Evolutionary conservation across 2,113 vertebrate genomes (phyloP).

Genomic region (Psilopsiagon aurifrons): DNA sequence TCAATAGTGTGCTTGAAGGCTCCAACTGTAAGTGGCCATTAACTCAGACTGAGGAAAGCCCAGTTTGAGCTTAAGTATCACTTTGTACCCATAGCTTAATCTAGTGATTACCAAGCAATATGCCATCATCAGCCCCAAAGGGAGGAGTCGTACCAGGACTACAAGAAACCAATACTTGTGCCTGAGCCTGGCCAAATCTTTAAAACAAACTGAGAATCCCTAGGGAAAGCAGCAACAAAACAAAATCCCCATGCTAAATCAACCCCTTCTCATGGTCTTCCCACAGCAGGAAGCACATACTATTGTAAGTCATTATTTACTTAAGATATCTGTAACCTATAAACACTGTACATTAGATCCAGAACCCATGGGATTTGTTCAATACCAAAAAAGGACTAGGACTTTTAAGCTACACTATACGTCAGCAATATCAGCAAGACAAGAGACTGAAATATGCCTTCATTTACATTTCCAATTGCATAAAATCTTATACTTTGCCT

Average conservation of each 20-base stretch:
- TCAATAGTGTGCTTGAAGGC: neutral
- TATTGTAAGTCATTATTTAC: constrained; percentile 29
- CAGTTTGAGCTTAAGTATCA: neutral
- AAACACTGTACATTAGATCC: constrained; percentile 29
- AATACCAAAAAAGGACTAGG: constrained; percentile 8
- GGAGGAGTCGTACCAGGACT: neutral
- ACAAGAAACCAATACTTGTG: neutral
- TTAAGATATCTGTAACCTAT: constrained; percentile 48
- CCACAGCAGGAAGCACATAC: neutral
- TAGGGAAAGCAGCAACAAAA: constrained; percentile 14
- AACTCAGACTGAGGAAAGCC: neutral
- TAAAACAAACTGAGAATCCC: constrained; percentile 15
- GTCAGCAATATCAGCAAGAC: constrained; percentile 25
- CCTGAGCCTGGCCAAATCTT: neutral
- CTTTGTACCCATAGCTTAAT: neutral
- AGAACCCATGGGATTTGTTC: constrained; percentile 21
- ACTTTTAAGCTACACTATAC: neutral
- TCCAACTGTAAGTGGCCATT: neutral
- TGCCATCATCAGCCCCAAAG: neutral
- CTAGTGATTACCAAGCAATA: neutral
- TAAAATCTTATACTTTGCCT: neutral
- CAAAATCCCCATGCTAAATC: neutral
- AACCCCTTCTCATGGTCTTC: neutral
- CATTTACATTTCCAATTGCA: constrained; percentile 9
- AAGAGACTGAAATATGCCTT: constrained; percentile 10